Conservation (phyloP, 2,113 vertebrate genomes). For the Notiomystis cincta region DNA sequence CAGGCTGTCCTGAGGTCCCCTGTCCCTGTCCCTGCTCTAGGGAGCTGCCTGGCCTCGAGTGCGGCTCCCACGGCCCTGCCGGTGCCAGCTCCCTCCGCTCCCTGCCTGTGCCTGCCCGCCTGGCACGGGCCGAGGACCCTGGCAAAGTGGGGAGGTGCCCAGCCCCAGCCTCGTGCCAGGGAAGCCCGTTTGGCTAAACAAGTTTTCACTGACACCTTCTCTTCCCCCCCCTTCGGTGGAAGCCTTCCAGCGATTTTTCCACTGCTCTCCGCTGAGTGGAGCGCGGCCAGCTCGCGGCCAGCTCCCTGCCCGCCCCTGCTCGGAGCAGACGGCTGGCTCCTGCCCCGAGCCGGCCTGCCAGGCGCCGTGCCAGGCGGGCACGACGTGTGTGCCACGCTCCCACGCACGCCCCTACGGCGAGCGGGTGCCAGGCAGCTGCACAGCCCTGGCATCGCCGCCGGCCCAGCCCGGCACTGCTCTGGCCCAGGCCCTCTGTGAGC, state of each 20-base stretch:
- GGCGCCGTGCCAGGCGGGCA: not conserved
- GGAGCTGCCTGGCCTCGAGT: not conserved
- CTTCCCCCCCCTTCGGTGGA: not conserved
- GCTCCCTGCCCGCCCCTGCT: not conserved
- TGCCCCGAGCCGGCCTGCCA: not conserved
- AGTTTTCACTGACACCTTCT: constrained; percentile 14
- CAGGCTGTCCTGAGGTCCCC: not conserved
- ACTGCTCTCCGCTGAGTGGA: not conserved
- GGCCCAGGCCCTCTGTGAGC: not conserved
- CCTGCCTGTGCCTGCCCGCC: not conserved
- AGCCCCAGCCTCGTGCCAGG: not conserved
- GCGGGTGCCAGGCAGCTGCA: not conserved
- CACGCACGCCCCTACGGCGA: accelerated
- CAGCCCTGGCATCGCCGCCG: not conserved
- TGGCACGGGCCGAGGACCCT: not conserved
- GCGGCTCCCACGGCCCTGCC: not conserved
- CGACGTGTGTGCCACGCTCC: not conserved
- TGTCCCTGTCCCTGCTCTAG: accelerated
- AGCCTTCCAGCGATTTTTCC: not conserved
- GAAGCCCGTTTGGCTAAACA: not conserved
- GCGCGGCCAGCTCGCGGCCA: not conserved
- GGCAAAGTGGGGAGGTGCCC: not conserved
- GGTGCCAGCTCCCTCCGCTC: not conserved
- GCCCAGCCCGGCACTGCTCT: not conserved
- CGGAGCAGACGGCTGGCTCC: not conserved